These are phyloP conservation scores for Cathartes aura DNA, from an alignment of 2,113 vertebrate genomes.

Conservation along the genomic window DNA sequence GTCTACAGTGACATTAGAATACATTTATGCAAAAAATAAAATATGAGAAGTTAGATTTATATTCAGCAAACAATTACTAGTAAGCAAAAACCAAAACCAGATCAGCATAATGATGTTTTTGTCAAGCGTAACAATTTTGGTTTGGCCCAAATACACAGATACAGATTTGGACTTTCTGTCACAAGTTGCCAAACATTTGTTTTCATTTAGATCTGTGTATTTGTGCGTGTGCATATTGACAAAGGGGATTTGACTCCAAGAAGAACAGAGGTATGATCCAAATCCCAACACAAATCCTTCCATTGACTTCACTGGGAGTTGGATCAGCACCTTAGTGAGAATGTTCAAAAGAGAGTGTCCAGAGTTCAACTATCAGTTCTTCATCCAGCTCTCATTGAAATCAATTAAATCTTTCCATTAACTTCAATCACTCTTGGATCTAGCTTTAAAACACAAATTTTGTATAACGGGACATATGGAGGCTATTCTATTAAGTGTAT, in stretches of 20 bases:
- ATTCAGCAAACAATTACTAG: constrained; percentile 52
- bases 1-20: not conserved
- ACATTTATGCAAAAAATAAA: constrained; percentile 29
- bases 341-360: not conserved
- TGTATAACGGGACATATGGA: not conserved
- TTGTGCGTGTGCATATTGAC: constrained; percentile 32
- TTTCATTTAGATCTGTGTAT: constrained; percentile 58
- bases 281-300: constrained; percentile 24
- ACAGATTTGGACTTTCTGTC: constrained; percentile 59
- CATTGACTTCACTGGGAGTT: constrained; percentile 28
- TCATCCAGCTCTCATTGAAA: constrained; percentile 1
- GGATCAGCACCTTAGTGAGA: constrained; percentile 35
- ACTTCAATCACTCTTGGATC: constrained; percentile 5
- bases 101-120: constrained; percentile 50
- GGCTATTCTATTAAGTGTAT: not conserved
- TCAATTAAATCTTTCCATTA: constrained; percentile 49
- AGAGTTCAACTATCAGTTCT: constrained; percentile 13
- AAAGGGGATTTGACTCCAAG: constrained; percentile 51
- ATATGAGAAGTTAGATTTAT: constrained; percentile 38
- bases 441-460: not conserved
- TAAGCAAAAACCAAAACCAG: constrained; percentile 61
- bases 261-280: constrained; percentile 38
- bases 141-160: constrained; percentile 38
- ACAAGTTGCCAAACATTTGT: constrained; percentile 56
- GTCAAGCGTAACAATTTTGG: constrained; percentile 43